Conservation (phyloP, 2,797 vertebrate species). For the Centroberyx gerrardi region DNA sequence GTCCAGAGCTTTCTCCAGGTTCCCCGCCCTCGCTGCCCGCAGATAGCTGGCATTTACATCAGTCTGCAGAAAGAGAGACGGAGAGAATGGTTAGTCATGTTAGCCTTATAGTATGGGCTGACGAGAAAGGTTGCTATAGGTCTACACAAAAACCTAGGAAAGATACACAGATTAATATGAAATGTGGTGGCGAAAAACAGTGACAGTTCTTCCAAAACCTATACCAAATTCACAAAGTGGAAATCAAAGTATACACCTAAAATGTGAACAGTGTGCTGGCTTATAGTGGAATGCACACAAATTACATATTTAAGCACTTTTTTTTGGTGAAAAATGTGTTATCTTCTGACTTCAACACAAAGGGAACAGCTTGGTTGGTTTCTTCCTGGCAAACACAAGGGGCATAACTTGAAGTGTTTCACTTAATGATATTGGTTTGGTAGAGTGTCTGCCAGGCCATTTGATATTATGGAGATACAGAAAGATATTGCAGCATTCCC, state of each 20-base stretch:
- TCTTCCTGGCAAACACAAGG: constrained; percentile 2
- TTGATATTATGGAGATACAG: not conserved
- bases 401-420: too few species aligned
- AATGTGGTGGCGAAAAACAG: too few species aligned
- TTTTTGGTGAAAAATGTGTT: too few species aligned
- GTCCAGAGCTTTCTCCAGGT: constrained; percentile 97
- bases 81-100: not conserved
- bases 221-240: too few species aligned
- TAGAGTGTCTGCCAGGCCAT: not conserved
- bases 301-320: too few species aligned
- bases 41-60: constrained; percentile 97
- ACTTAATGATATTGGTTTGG: not conserved
- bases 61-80: constrained; percentile 81
- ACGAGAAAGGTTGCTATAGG: not conserved
- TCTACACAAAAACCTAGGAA: not conserved
- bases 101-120: not conserved
- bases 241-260: too few species aligned
- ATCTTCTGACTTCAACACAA: too few species aligned
- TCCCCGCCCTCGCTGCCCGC: constrained; percentile 95
- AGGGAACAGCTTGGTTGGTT: too few species aligned
- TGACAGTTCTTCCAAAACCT: too few species aligned
- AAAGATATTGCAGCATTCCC: not conserved
- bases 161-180: too few species aligned
- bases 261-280: too few species aligned
- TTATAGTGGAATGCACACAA: too few species aligned